Evolutionary conservation across 2,888 invertebrate species (phyloP).

Genomic region (Brachypalpus laphriformis): DNA sequence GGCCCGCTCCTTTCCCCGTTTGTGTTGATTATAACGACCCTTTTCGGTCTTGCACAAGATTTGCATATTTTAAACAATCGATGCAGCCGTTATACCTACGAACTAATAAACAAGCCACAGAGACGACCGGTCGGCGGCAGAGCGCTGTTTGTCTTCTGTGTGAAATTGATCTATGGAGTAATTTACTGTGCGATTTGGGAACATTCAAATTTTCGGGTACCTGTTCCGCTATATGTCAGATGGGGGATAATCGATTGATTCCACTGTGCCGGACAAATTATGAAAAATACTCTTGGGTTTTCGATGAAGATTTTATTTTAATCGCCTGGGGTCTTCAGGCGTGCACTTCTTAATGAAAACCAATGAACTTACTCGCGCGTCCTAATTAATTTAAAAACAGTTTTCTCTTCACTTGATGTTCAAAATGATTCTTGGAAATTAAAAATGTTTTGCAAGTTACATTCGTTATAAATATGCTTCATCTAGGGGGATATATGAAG

Average conservation of each 20-base stretch:
- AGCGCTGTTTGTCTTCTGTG: not conserved
- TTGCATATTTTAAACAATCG: constrained; percentile 33
- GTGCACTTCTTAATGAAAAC: not conserved
- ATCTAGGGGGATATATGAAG: too few relatives aligned
- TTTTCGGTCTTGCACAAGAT: constrained; percentile 18
- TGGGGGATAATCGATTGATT: constrained; percentile 2
- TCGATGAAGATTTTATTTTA: not conserved
- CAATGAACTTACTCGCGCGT: not conserved
- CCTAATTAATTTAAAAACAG: not conserved
- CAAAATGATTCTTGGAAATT: too few relatives aligned
- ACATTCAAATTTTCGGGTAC: constrained; percentile 23
- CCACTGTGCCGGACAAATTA: not conserved
- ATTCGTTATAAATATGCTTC: too few relatives aligned
- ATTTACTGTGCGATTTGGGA: not conserved
- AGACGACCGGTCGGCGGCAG: not conserved
- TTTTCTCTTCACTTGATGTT: not conserved
- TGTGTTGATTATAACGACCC: not conserved
- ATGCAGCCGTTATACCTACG: not conserved
- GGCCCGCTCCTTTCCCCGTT: not conserved
- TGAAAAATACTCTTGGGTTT: not conserved
- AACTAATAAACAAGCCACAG: not conserved
- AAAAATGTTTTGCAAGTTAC: too few relatives aligned
- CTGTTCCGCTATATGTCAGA: not conserved
- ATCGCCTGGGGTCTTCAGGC: not conserved
- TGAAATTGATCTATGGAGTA: not conserved